phyloP scores from a whole-genome alignment of 2,113 vertebrate species.

The Myanophis thanlyinensis region DNA sequence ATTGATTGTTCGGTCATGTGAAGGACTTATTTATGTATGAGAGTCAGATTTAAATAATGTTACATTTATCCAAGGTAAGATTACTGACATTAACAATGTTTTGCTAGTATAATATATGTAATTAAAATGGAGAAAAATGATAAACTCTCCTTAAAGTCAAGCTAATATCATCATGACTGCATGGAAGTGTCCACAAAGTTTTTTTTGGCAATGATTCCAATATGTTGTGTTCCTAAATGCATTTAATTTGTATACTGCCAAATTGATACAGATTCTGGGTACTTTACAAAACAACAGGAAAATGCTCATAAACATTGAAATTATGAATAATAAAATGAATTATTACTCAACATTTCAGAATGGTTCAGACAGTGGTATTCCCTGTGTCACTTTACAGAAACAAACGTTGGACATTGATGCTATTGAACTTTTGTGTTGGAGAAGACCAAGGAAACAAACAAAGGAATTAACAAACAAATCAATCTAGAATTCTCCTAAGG shows the following conservation, averaged over 20 bases:
- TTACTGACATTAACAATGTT: not conserved
- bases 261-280: not conserved
- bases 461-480: not conserved
- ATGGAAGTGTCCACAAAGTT: not conserved
- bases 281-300: not conserved
- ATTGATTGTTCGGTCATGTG: not conserved
- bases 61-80: not conserved
- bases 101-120: not conserved
- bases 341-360: too few species aligned
- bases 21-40: not conserved
- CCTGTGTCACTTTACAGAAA: not conserved
- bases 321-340: not conserved
- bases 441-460: not conserved
- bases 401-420: not conserved
- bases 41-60: not conserved
- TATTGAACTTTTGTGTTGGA: not conserved
- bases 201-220: not conserved
- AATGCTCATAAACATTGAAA: not conserved
- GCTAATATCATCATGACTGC: not conserved
- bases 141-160: not conserved
- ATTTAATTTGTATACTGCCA: too few species aligned
- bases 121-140: not conserved
- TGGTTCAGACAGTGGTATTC: not conserved
- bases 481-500: not conserved
- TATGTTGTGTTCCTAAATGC: too few species aligned